Percentiles rank a stretch among this genome's conserved stretches.
Evolutionary conservation across 2,113 vertebrate genomes (phyloP).

Genomic region (Chloropsis hardwickii): DNA sequence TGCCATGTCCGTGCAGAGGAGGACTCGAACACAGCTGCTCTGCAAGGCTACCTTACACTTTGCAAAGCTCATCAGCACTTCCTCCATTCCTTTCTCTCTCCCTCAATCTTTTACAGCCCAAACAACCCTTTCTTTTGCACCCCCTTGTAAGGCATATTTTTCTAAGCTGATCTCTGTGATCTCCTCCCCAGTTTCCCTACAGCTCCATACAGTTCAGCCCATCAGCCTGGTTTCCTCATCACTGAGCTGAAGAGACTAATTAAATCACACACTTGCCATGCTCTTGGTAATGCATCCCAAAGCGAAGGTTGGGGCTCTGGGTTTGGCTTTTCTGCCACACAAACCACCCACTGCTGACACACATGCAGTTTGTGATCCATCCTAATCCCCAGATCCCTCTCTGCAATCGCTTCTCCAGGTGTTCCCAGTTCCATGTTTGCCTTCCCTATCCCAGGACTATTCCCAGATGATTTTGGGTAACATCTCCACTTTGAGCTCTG

Average conservation of each 20-base stretch:
- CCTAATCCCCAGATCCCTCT: background rate
- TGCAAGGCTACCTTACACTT: background rate
- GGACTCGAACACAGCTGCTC: background rate
- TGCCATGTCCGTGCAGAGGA: background rate
- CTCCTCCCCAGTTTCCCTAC: background rate
- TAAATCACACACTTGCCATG: background rate
- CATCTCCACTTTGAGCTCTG: background rate
- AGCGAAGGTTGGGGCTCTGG: background rate
- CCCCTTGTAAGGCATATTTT: background rate
- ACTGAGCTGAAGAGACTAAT: slow-evolving; percentile 18
- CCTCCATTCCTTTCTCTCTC: background rate
- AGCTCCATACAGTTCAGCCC: background rate
- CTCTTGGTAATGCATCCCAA: slow-evolving; percentile 7
- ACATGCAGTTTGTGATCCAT: background rate
- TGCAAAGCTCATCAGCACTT: background rate
- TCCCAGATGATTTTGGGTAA: background rate
- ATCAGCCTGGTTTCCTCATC: background rate
- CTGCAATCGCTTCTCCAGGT: background rate
- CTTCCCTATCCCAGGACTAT: background rate
- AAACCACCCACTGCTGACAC: background rate
- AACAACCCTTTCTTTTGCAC: background rate
- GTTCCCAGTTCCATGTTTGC: background rate
- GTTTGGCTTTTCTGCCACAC: background rate
- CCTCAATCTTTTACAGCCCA: background rate
- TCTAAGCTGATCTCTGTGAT: background rate